These are phyloP conservation scores for Avahi laniger DNA, from an alignment of 2,797 vertebrate species.

Conservation along the genomic window DNA sequence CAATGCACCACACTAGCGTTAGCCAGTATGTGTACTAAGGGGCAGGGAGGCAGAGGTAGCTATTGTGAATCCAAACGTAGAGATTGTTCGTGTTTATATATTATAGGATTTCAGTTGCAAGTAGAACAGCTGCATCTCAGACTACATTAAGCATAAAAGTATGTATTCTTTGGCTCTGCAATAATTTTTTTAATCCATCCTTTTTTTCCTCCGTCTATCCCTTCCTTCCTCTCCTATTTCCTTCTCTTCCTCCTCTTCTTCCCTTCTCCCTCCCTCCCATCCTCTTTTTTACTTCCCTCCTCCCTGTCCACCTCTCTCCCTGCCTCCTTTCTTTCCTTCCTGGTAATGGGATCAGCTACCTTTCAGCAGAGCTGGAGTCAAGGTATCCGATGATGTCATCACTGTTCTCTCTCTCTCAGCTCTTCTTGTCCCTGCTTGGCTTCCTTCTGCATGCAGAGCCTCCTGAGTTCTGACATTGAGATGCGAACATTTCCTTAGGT, in stretches of 20 bases:
- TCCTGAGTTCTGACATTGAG: neutral
- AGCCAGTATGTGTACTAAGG: too few species aligned
- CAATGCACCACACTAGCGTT: rapidly evolving
- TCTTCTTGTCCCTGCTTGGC: neutral
- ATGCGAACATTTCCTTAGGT: neutral
- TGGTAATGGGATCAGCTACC: neutral
- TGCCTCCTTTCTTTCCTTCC: neutral
- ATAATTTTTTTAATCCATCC: neutral
- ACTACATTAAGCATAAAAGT: neutral
- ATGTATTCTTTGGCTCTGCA: neutral
- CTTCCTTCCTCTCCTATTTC: neutral
- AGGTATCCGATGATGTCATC: too few species aligned
- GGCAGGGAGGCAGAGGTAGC: too few species aligned
- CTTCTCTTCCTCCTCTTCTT: neutral
- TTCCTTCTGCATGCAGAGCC: neutral
- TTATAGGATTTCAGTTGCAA: neutral
- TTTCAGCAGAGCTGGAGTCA: neutral
- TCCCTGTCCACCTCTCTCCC: too few species aligned
- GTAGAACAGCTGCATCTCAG: neutral
- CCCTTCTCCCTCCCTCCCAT: too few species aligned
- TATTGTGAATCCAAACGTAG: neutral
- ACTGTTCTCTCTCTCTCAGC: rapidly evolving
- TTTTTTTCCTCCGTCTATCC: neutral
- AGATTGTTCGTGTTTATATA: neutral
- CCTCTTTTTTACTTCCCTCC: too few species aligned